A percentile compares a stretch with the other conserved stretches of the same genome.
These are phyloP conservation scores for Botia kubotai DNA, from an alignment of 2,797 vertebrate genomes.

Conservation along the genomic window DNA sequence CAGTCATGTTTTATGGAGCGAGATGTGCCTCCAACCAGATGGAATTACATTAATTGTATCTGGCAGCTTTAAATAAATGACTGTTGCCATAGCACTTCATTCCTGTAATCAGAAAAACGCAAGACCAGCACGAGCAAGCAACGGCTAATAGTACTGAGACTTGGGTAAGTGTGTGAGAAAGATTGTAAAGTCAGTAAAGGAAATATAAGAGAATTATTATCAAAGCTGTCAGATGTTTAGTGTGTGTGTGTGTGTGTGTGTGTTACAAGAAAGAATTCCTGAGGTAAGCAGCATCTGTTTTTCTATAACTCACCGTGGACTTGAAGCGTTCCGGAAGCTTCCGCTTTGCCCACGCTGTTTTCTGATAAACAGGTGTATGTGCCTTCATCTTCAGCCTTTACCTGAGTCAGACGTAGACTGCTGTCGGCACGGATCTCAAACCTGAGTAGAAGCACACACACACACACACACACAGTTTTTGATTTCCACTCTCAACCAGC, in stretches of 20 bases:
- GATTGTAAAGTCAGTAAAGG: constrained; percentile 28
- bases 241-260: constrained; percentile 13
- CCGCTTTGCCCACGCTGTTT: constrained; percentile 92
- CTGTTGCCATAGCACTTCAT: constrained; percentile 51
- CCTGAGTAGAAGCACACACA: constrained; percentile 69
- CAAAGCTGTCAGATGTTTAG: constrained; percentile 27
- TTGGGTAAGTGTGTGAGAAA: not conserved
- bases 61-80: constrained; percentile 63
- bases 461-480: not conserved
- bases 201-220: constrained; percentile 37
- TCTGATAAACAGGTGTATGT: constrained; percentile 95
- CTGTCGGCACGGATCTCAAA: constrained; percentile 90
- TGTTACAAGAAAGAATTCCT: constrained; percentile 11
- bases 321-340: constrained; percentile 87
- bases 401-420: constrained; percentile 85
- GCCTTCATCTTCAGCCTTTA: constrained; percentile 88
- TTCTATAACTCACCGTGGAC: constrained; percentile 86
- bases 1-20: constrained; percentile 55
- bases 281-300: constrained; percentile 33
- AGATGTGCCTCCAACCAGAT: constrained; percentile 51
- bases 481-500: not conserved
- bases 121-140: constrained; percentile 17
- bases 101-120: constrained; percentile 52
- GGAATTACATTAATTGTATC: constrained; percentile 61
- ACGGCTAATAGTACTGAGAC: constrained; percentile 6